phyloP scores from a whole-genome alignment of 2,113 vertebrate species.

The Shinisaurus crocodilurus region DNA sequence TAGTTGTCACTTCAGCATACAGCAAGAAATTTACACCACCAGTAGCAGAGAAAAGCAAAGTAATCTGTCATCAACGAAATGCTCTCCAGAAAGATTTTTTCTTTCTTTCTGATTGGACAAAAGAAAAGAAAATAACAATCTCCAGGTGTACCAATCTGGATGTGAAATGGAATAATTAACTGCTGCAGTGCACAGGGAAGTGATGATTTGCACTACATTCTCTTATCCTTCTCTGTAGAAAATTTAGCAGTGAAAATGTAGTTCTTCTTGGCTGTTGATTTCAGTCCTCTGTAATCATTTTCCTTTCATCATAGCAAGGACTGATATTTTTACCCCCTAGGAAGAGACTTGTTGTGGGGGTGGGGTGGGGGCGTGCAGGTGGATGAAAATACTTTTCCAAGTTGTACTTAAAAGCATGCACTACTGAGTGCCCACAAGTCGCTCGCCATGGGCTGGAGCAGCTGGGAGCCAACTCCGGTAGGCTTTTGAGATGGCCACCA shows the following conservation, averaged over 20 bases:
- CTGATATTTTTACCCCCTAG: constrained; percentile 46
- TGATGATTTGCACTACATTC: constrained; percentile 49
- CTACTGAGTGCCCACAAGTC: not conserved
- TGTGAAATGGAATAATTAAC: constrained; percentile 48
- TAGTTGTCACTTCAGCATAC: constrained; percentile 3
- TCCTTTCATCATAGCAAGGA: constrained; percentile 13
- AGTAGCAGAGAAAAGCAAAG: not conserved
- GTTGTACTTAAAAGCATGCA: constrained; percentile 11
- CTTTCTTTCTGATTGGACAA: constrained; percentile 36
- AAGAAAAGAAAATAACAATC: constrained; percentile 13
- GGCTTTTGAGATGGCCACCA: not conserved
- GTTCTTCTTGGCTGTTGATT: constrained; percentile 22
- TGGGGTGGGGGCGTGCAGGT: not conserved
- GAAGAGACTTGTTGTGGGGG: constrained; percentile 11
- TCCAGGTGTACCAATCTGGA: constrained; percentile 29
- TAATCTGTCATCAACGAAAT: constrained; percentile 24
- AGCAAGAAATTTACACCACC: constrained; percentile 9
- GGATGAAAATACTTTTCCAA: constrained; percentile 16
- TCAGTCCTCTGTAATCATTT: constrained; percentile 41
- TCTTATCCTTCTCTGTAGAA: constrained; percentile 36
- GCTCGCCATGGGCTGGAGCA: not conserved
- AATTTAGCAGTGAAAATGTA: constrained; percentile 39
- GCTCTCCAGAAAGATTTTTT: not conserved
- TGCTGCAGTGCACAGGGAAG: constrained; percentile 34
- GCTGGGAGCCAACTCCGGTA: not conserved